Evolutionary conservation across 1,140 invertebrate genomes (phyloP).

Genomic region (Trachelipus rathkii): DNA sequence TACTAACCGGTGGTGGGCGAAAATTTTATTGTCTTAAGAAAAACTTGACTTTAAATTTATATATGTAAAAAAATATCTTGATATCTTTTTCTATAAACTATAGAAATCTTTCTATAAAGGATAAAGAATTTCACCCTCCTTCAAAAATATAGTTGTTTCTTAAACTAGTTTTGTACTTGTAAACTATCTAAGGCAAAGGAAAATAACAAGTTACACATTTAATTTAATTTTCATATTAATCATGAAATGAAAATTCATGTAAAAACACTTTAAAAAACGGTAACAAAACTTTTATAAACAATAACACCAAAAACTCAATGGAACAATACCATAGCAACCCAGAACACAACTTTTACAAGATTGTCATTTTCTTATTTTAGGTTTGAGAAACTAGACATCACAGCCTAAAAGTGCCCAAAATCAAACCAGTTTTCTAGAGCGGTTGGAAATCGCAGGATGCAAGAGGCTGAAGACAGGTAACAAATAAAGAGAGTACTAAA

Average conservation of each 20-base stretch:
- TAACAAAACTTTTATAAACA: too few relatives aligned
- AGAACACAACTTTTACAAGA: slow-evolving; percentile 22
- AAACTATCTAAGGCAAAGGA: too few relatives aligned
- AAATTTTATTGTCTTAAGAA: too few relatives aligned
- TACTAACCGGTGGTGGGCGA: background rate
- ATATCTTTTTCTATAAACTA: background rate
- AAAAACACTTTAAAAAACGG: too few relatives aligned
- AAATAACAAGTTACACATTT: too few relatives aligned
- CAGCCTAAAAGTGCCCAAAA: slow-evolving; percentile 97
- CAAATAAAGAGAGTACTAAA: background rate
- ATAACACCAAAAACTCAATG: too few relatives aligned
- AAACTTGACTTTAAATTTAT: too few relatives aligned
- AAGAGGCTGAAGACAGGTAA: slow-evolving; percentile 92
- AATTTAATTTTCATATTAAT: too few relatives aligned
- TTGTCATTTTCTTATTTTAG: slow-evolving; percentile 56
- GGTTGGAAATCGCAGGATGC: too few relatives aligned
- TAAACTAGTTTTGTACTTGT: too few relatives aligned
- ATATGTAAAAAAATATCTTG: too few relatives aligned
- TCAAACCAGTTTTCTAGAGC: slow-evolving; percentile 94
- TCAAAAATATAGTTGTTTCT: background rate
- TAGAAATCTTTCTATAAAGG: background rate
- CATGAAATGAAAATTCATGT: too few relatives aligned
- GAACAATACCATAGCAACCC: background rate
- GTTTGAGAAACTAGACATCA: slow-evolving; percentile 99
- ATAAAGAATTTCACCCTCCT: slow-evolving; percentile 1